A percentile compares a stretch with the other conserved stretches of the same genome.
These are phyloP conservation scores for Eupeodes luniger DNA, from an alignment of 2,888 invertebrate species.

Conservation along the genomic window DNA sequence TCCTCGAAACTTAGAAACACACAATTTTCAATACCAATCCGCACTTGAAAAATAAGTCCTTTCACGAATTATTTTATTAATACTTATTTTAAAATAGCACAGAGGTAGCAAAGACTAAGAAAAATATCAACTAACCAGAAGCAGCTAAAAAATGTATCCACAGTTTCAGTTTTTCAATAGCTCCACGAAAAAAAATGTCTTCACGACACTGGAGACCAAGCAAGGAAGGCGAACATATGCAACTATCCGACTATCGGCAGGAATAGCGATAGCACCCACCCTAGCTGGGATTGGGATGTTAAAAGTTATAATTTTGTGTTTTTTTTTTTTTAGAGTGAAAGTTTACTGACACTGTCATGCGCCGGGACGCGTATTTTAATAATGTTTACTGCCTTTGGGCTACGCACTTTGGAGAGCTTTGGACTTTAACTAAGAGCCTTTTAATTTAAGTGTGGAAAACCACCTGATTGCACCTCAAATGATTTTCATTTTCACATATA, in stretches of 20 bases:
- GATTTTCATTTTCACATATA: conserved; percentile 48
- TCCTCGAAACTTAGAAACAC: conserved; percentile 33
- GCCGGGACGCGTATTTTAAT: conserved; percentile 55
- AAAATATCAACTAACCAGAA: conserved; percentile 45
- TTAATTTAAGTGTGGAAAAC: conserved; percentile 35
- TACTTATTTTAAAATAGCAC: not conserved
- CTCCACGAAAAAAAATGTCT: conserved; percentile 41
- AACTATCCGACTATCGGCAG: conserved; percentile 72
- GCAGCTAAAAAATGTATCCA: conserved; percentile 66
- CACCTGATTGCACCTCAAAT: conserved; percentile 50
- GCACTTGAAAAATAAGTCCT: not conserved
- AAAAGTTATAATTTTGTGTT: conserved; percentile 41
- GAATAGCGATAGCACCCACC: conserved; percentile 61
- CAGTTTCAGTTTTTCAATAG: conserved; percentile 48
- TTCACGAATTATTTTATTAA: not conserved
- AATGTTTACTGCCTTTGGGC: conserved; percentile 65
- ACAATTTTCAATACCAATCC: not conserved
- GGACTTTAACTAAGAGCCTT: conserved; percentile 66
- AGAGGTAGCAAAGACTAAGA: not conserved
- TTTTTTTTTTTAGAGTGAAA: conserved; percentile 60
- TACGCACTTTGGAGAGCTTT: conserved; percentile 74
- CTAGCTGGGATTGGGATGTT: conserved; percentile 47
- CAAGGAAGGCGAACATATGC: conserved; percentile 63
- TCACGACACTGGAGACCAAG: conserved; percentile 41
- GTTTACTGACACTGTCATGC: conserved; percentile 75